phyloP scores from a whole-genome alignment of 1,140 invertebrate species.

The Sesamia nonagrioides region DNA sequence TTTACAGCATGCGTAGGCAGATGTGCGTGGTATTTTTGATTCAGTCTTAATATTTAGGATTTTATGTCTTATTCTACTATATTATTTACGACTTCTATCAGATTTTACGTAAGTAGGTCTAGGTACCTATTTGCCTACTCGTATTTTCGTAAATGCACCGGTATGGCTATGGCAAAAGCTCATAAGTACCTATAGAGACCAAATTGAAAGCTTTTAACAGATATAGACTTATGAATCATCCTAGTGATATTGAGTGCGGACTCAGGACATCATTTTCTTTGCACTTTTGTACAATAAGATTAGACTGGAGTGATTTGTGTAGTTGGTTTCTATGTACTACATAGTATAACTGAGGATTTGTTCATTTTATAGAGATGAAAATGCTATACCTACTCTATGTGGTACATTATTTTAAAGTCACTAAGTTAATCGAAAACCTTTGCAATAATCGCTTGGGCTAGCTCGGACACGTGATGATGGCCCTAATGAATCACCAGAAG shows the following conservation, averaged over 20 bases:
- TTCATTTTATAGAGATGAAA: no score
- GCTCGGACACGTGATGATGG: no score
- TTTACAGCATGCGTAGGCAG: not conserved
- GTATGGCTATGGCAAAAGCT: not conserved
- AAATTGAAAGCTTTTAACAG: constrained; percentile 29
- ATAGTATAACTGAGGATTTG: not conserved
- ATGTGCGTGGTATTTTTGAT: constrained; percentile 2
- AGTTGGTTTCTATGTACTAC: not conserved
- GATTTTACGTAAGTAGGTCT: no score
- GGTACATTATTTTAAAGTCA: no score
- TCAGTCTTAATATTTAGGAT: not conserved
- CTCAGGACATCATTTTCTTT: constrained; percentile 2
- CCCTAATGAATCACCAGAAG: not conserved
- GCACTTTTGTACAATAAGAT: constrained; percentile 12
- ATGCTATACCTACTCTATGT: no score
- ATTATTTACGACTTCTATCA: not conserved
- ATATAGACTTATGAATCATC: constrained; percentile 8
- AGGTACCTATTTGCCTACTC: no score
- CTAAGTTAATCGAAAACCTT: no score
- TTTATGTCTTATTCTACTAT: not conserved
- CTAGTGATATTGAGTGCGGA: not conserved
- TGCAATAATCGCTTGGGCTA: no score
- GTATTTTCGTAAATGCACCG: not conserved
- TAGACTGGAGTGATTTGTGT: constrained; percentile 18
- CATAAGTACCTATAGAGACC: not conserved